Conservation (phyloP, 1,140 invertebrate species). For the Oryzaephilus surinamensis region DNA sequence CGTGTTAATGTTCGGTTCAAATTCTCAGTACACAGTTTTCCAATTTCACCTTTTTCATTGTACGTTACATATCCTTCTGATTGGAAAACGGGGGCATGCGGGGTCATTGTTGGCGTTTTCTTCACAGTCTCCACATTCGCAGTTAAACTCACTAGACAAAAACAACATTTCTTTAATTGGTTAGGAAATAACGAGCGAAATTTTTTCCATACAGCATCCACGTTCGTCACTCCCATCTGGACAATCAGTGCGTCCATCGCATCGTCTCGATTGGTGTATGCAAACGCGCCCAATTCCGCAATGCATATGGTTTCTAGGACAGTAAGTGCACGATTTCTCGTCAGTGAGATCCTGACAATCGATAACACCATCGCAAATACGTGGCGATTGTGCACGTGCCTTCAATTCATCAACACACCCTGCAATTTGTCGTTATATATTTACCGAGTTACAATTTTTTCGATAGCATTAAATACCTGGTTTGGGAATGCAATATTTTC, state of each 20-base stretch:
- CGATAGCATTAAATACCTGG: constrained; percentile 44
- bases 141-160: constrained; percentile 56
- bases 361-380: constrained; percentile 75
- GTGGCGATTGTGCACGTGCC: constrained; percentile 55
- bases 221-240: constrained; percentile 77
- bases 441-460: not conserved
- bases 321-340: constrained; percentile 67
- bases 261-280: constrained; percentile 57
- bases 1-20: constrained; percentile 45
- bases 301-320: constrained; percentile 55
- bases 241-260: constrained; percentile 74
- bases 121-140: constrained; percentile 49
- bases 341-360: constrained; percentile 77
- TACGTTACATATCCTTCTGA: constrained; percentile 69
- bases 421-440: constrained; percentile 18
- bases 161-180: constrained; percentile 5
- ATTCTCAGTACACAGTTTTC: constrained; percentile 70
- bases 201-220: constrained; percentile 60
- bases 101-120: constrained; percentile 45
- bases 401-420: constrained; percentile 63
- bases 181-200: constrained; percentile 1
- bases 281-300: constrained; percentile 68
- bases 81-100: constrained; percentile 55
- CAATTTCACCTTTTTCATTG: constrained; percentile 67
- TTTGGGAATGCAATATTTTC: constrained; percentile 61